Percentiles rank a stretch among this genome's conserved stretches.
phyloP scores from a whole-genome alignment of 2,113 vertebrate genomes.

The Danionella cerebrum region DNA sequence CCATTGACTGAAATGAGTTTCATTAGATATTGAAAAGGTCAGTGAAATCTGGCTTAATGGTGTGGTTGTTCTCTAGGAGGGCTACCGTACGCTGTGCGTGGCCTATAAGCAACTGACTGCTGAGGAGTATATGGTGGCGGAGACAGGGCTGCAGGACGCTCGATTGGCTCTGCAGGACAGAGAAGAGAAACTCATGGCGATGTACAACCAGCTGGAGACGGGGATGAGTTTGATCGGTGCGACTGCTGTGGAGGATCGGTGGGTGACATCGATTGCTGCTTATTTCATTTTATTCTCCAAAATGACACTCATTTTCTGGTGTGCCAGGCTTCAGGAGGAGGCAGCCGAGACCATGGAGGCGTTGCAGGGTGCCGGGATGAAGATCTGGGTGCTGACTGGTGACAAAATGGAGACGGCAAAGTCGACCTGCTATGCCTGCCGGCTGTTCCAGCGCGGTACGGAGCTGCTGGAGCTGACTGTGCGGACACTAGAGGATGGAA shows the following conservation, averaged over 20 bases:
- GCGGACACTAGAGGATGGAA: constrained; percentile 69
- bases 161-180: constrained; percentile 87
- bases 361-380: constrained; percentile 86
- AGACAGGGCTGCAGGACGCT: constrained; percentile 72
- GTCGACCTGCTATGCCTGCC: constrained; percentile 91
- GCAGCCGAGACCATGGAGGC: constrained; percentile 91
- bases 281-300: neutral
- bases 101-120: constrained; percentile 79
- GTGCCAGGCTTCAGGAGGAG: constrained; percentile 83
- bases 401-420: constrained; percentile 98
- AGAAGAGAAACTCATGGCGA: constrained; percentile 82
- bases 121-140: constrained; percentile 72
- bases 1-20: no score
- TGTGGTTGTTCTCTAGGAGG: constrained; percentile 65
- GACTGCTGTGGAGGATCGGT: constrained; percentile 97
- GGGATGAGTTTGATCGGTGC: constrained; percentile 92
- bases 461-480: constrained; percentile 87
- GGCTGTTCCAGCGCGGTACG: constrained; percentile 84
- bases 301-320: neutral
- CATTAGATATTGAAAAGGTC: neutral
- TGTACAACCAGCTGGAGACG: constrained; percentile 86
- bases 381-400: constrained; percentile 93
- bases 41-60: neutral
- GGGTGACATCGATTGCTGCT: constrained; percentile 24
- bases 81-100: constrained; percentile 90